phyloP scores from a whole-genome alignment of 2,888 invertebrate species.

The Philopedon plagiatum region DNA sequence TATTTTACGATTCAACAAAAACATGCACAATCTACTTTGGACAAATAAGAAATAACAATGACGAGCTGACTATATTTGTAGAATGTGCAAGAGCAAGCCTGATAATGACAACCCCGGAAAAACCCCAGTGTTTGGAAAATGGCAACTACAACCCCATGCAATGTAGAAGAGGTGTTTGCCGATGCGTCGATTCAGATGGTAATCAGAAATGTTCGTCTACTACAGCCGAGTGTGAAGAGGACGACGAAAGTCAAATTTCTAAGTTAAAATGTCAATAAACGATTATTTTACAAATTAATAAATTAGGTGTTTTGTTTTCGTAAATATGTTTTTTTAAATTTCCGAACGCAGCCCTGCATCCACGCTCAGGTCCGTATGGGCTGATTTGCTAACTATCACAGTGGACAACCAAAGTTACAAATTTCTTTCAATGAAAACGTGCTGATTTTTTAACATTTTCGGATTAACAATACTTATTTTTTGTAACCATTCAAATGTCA shows the following conservation, averaged over 20 bases:
- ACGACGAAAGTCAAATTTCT: constrained; percentile 51
- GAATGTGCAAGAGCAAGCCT: constrained; percentile 76
- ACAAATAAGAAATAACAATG: no score
- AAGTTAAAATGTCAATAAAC: constrained; percentile 50
- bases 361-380: no score
- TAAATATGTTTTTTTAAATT: neutral
- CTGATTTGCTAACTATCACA: no score
- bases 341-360: no score
- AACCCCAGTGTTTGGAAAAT: constrained; percentile 75
- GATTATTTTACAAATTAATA: neutral
- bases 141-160: constrained; percentile 77
- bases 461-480: no score
- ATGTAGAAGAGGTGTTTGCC: constrained; percentile 75
- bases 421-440: no score
- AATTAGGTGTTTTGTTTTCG: neutral
- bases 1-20: no score
- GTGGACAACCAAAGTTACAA: no score
- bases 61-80: no score
- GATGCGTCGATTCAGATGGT: constrained; percentile 77
- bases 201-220: constrained; percentile 66
- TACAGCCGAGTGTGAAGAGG: constrained; percentile 54
- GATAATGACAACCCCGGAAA: constrained; percentile 61
- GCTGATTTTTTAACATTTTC: no score
- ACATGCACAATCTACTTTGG: no score
- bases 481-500: no score